Evolutionary conservation across 1,140 invertebrate species (phyloP).

Genomic region (Diploscapter pachys): DNA sequence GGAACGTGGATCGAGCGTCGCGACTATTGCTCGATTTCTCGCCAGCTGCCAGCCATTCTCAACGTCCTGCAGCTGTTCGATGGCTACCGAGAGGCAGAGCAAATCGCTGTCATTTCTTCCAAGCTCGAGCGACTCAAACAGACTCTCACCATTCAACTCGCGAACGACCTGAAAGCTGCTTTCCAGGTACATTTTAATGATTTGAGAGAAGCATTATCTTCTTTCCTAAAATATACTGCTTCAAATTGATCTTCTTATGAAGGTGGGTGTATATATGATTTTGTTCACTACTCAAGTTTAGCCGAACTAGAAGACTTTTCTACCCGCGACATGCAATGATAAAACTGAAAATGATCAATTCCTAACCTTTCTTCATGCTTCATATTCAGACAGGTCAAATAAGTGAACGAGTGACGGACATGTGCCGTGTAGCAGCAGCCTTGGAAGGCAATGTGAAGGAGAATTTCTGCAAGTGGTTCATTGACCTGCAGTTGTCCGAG

Average conservation of each 20-base stretch:
- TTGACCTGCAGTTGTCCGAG: conserved; percentile 81
- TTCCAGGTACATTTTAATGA: conserved; percentile 22
- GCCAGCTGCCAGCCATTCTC: conserved; percentile 89
- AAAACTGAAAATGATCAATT: neutral
- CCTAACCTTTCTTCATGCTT: conserved; percentile 19
- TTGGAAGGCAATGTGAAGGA: conserved; percentile 83
- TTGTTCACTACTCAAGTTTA: too few relatives aligned
- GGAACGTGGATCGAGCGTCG: conserved; percentile 62
- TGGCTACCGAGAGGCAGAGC: conserved; percentile 77
- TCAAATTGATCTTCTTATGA: too few relatives aligned
- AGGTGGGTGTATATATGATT: too few relatives aligned
- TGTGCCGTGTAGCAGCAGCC: conserved; percentile 85
- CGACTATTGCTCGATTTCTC: conserved; percentile 87
- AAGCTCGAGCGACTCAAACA: conserved; percentile 76
- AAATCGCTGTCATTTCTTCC: conserved; percentile 78
- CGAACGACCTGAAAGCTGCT: conserved; percentile 17
- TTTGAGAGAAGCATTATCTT: too few relatives aligned
- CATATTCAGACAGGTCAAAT: conserved; percentile 66
- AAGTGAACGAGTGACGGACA: conserved; percentile 77
- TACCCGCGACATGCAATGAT: too few relatives aligned
- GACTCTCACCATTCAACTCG: conserved; percentile 20
- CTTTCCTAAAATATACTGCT: too few relatives aligned
- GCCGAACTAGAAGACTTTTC: too few relatives aligned
- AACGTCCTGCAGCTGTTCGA: conserved; percentile 88
- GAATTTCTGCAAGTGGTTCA: conserved; percentile 78